Conservation (phyloP, 2,797 vertebrate genomes). For the Spinibarbus caldwelli region DNA sequence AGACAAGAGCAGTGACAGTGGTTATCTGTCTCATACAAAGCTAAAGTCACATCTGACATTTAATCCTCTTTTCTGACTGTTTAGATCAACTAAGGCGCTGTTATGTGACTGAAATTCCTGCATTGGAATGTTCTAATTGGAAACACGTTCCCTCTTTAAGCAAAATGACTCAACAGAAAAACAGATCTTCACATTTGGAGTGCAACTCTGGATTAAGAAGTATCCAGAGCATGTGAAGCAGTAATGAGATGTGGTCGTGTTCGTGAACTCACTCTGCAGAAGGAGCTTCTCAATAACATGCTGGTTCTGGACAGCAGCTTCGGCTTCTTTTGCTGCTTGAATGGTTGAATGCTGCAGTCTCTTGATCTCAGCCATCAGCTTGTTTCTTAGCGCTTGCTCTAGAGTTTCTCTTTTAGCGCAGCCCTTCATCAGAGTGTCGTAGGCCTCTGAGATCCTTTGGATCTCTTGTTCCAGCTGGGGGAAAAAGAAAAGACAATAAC, state of each 20-base stretch:
- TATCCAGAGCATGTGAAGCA: background rate
- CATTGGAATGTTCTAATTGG: conserved; percentile 41
- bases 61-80: conserved; percentile 2
- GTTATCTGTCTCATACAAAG: conserved; percentile 27
- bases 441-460: conserved; percentile 93
- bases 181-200: conserved; percentile 19
- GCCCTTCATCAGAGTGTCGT: conserved; percentile 91
- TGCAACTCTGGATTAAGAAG: background rate
- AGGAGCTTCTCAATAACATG: conserved; percentile 91
- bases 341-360: conserved; percentile 92
- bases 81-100: conserved; percentile 5
- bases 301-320: conserved; percentile 91
- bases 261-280: conserved; percentile 86
- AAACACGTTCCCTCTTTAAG: conserved; percentile 39
- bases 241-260: background rate
- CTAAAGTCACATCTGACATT: conserved; percentile 29
- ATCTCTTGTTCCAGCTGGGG: conserved; percentile 94
- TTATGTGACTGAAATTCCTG: conserved; percentile 75
- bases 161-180: conserved; percentile 36
- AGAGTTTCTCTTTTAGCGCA: conserved; percentile 92
- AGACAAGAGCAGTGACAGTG: background rate
- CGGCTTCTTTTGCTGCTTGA: conserved; percentile 86
- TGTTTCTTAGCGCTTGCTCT: conserved; percentile 92
- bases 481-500: background rate
- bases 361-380: conserved; percentile 89